phyloP scores from a whole-genome alignment of 1,140 invertebrate species.

The Heterodera carotae region DNA sequence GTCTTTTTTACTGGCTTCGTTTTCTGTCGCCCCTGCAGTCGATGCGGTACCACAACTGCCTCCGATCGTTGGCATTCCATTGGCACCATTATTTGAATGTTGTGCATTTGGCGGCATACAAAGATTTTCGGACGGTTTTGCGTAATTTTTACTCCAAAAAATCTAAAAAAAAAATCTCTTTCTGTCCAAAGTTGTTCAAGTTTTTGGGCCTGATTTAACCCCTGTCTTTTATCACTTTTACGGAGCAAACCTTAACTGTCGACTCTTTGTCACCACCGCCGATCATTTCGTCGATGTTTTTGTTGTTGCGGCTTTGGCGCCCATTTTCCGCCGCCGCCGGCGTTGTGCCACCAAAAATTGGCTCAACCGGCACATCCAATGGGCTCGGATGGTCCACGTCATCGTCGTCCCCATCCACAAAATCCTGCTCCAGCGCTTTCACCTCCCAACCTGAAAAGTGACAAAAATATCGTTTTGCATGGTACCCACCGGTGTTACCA shows the following conservation, averaged over 20 bases:
- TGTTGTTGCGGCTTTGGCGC: neutral
- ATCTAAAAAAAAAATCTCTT: neutral
- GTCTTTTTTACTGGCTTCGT: neutral
- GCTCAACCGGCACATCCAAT: conserved; percentile 13
- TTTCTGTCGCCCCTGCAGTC: neutral
- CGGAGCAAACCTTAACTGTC: neutral
- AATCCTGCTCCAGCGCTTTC: conserved; percentile 29
- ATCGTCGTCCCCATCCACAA: conserved; percentile 36
- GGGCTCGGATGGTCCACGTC: neutral
- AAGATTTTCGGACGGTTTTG: neutral
- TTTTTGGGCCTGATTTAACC: too few relatives aligned
- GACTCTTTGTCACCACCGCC: neutral
- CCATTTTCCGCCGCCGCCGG: neutral
- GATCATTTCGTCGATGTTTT: conserved; percentile 7
- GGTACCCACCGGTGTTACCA: too few relatives aligned
- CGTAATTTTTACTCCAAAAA: neutral
- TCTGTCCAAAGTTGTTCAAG: too few relatives aligned
- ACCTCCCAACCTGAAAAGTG: conserved; percentile 38
- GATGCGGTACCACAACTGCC: neutral
- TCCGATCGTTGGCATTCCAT: neutral
- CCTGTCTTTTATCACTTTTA: neutral
- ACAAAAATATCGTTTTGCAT: neutral
- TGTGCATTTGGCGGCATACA: neutral
- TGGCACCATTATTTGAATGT: neutral
- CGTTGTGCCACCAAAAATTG: neutral